Conservation (phyloP, 2,797 vertebrate species). For the Ctenochaetus hawaiiensis region DNA sequence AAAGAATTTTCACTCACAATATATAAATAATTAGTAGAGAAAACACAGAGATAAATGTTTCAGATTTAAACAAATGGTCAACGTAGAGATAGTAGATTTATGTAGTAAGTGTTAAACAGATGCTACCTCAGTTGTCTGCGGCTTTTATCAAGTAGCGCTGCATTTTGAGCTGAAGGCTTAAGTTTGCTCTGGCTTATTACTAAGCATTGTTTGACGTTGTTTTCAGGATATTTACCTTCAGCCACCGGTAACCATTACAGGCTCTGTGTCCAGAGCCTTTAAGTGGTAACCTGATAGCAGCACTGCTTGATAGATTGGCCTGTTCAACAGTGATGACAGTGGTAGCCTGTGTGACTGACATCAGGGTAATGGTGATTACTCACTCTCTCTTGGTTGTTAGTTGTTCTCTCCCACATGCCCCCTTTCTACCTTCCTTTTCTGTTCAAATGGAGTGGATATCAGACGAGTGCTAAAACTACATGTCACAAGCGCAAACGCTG, state of each 20-base stretch:
- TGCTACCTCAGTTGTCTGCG: slow-evolving; percentile 57
- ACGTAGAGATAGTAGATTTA: slow-evolving; percentile 8
- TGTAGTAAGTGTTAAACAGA: slow-evolving; percentile 43
- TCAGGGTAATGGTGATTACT: slow-evolving; percentile 75
- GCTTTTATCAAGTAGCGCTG: slow-evolving; percentile 65
- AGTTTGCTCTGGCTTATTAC: not conserved
- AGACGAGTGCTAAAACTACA: slow-evolving; percentile 94
- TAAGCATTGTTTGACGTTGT: not conserved
- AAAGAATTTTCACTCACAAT: not conserved
- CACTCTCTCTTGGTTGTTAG: slow-evolving; percentile 97
- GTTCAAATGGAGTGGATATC: slow-evolving; percentile 99
- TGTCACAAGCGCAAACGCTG: slow-evolving; percentile 97
- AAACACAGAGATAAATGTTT: not conserved
- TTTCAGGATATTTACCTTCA: slow-evolving; percentile 9
- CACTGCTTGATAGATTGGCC: slow-evolving; percentile 62
- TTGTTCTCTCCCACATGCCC: slow-evolving; percentile 97
- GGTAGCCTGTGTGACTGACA: slow-evolving; percentile 65
- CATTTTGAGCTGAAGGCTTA: slow-evolving; percentile 9
- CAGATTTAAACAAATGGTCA: not conserved
- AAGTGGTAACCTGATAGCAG: slow-evolving; percentile 47
- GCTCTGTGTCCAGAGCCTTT: slow-evolving; percentile 20
- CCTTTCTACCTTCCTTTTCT: slow-evolving; percentile 99
- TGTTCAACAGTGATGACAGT: slow-evolving; percentile 57
- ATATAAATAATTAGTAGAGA: not conserved
- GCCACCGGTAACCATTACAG: slow-evolving; percentile 4